A percentile compares a stretch with the other conserved stretches of the same genome.
phyloP scores from a whole-genome alignment of 2,888 invertebrate genomes.

The Ceriagrion tenellum region DNA sequence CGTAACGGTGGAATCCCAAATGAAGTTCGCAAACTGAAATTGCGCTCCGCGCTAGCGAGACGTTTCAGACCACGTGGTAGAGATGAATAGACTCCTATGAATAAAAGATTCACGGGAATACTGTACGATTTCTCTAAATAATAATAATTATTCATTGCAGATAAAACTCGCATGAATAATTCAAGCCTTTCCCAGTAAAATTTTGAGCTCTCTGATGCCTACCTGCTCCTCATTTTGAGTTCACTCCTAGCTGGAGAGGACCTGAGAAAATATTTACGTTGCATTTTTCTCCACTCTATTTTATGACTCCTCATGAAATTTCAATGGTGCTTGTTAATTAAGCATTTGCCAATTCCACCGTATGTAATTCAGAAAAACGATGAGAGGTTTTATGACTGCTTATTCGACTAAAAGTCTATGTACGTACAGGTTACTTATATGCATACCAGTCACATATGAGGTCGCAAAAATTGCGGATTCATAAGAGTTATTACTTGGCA shows the following conservation, averaged over 20 bases:
- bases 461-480: no score
- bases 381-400: no score
- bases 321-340: no score
- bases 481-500: no score
- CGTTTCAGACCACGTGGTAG: background rate
- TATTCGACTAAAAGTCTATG: no score
- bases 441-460: no score
- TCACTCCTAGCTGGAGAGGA: background rate
- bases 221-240: background rate
- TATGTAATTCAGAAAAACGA: no score
- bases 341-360: no score
- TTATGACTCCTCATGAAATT: background rate
- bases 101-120: background rate
- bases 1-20: background rate
- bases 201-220: background rate
- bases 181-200: background rate
- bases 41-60: background rate
- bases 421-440: no score
- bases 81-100: background rate
- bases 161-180: constrained; percentile 1
- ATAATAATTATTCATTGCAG: background rate
- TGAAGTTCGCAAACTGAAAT: background rate
- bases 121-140: background rate
- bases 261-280: background rate
- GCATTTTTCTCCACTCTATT: background rate